Evolutionary conservation across 2,113 vertebrate species (phyloP), one percentile per base, ranked within the genome.

Genomic region (Picathartes gymnocephalus): DNA sequence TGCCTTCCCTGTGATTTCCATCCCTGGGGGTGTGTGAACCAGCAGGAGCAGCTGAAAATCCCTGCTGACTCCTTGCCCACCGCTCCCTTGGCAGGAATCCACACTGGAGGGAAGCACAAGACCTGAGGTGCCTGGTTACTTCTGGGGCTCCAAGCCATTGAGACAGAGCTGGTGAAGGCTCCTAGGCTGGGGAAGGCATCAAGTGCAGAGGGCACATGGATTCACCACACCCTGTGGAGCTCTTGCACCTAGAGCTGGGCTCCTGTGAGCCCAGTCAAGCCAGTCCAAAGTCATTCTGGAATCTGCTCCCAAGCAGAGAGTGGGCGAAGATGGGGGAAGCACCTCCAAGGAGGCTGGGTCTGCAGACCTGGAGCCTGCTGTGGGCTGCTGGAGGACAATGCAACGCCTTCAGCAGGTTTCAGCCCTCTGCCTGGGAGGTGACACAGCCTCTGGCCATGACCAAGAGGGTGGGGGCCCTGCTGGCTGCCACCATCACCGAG

Each of bases 151-250:
- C 31, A 28, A 70, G 28, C 30, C 60, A 19, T 47, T 13, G 4
- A 4, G 22, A 33, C 69, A 48, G 47, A 73, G 39, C 37, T 47
- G 8, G 25, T 12, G 51, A 53, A 27, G 44, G 33, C 51, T 88
- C 44, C 53, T 8, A 27, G 25, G 39, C 57, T 69, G 39, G 33
- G 31, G 57, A 50, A 25, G 47, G n/a, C 50, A 62, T 13, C 24
- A 8, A 3, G 28, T 2, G 5, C 17, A 15, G 33, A 15, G 37
- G n/a, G 4, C 21, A 61, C 4, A 13, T 4, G 37, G 65, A 21
- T 25, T 39, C 14, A 19, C 22, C 1, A 2, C 5, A 8, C 19
- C 0, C 0, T 30, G 16, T 5, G 4, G 54, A 17, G 65, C 42
- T 68, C 47, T 6, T 20, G 28, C 47, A 31, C 4, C 5, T 22